Conservation (phyloP, 2,888 invertebrate genomes). For the Ophion slaviceki region DNA sequence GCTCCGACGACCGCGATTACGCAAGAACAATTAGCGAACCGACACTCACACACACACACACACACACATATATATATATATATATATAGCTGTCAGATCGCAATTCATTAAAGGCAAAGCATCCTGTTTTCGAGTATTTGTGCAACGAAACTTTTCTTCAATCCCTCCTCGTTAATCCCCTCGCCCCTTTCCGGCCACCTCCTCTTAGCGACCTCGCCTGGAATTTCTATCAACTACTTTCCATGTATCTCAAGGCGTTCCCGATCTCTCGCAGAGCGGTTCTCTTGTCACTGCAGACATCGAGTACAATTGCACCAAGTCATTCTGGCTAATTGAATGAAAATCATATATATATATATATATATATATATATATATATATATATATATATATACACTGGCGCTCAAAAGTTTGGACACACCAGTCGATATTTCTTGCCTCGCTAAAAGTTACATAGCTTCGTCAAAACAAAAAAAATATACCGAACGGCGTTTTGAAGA, state of each 20-base stretch:
- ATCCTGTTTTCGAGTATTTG: conserved; percentile 74
- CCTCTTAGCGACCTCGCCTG: conserved; percentile 41
- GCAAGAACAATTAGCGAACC: conserved; percentile 61
- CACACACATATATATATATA: background rate
- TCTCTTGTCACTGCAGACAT: conserved; percentile 28
- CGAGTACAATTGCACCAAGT: background rate
- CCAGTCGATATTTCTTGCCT: too few relatives aligned
- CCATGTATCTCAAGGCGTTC: conserved; percentile 74
- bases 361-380: too few relatives aligned
- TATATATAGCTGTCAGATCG: conserved; percentile 12
- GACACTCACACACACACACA: too few relatives aligned
- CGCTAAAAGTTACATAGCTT: too few relatives aligned
- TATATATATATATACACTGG: too few relatives aligned
- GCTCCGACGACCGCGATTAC: conserved; percentile 59
- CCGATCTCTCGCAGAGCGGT: conserved; percentile 62
- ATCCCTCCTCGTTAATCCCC: conserved; percentile 27
- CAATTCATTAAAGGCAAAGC: conserved; percentile 72
- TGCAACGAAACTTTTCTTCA: conserved; percentile 70
- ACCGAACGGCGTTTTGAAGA: too few relatives aligned
- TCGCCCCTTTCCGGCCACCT: conserved; percentile 17
- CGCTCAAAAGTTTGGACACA: too few relatives aligned
- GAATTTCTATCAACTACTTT: conserved; percentile 74
- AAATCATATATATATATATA: too few relatives aligned
- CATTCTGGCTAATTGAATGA: background rate
- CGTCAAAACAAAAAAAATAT: too few relatives aligned